Percentiles rank a stretch among this genome's conserved stretches.
Evolutionary conservation across 2,888 invertebrate species (phyloP).

Genomic region (Nephrocerus scutellatus): DNA sequence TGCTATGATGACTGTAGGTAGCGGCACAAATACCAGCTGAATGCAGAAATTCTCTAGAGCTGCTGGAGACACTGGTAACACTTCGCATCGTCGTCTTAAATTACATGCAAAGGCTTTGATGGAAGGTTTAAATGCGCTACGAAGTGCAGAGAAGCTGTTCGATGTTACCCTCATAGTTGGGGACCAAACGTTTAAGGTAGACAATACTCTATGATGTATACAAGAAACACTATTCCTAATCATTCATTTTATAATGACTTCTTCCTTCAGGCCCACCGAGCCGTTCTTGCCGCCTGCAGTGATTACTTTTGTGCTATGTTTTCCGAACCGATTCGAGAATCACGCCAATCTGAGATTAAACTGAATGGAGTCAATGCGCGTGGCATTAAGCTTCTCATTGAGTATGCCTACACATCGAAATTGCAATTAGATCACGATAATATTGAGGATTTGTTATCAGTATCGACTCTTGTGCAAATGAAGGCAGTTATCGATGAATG

Average conservation of each 20-base stretch:
- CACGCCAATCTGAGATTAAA: conserved; percentile 57
- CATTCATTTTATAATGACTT: too few species aligned
- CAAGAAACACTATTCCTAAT: too few species aligned
- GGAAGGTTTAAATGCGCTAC: conserved; percentile 55
- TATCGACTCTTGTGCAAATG: conserved; percentile 61
- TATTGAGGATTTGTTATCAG: conserved; percentile 61
- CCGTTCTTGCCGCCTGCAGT: conserved; percentile 64
- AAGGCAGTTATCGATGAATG: conserved; percentile 61
- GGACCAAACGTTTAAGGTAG: conserved; percentile 55
- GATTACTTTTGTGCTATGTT: conserved; percentile 73
- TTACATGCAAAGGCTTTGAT: too few species aligned
- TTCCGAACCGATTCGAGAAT: conserved; percentile 61
- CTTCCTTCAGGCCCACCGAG: conserved; percentile 64
- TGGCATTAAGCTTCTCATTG: conserved; percentile 58
- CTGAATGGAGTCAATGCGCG: conserved; percentile 60
- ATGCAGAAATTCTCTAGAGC: too few species aligned
- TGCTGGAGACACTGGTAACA: too few species aligned
- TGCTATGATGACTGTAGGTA: too few species aligned
- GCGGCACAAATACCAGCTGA: too few species aligned
- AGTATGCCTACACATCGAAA: conserved; percentile 63
- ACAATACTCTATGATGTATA: too few species aligned
- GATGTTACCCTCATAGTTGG: conserved; percentile 63
- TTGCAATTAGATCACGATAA: conserved; percentile 57
- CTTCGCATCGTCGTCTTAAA: too few species aligned
- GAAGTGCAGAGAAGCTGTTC: conserved; percentile 56